Conservation (phyloP, 2,888 invertebrate genomes). For the Acleris holmiana region DNA sequence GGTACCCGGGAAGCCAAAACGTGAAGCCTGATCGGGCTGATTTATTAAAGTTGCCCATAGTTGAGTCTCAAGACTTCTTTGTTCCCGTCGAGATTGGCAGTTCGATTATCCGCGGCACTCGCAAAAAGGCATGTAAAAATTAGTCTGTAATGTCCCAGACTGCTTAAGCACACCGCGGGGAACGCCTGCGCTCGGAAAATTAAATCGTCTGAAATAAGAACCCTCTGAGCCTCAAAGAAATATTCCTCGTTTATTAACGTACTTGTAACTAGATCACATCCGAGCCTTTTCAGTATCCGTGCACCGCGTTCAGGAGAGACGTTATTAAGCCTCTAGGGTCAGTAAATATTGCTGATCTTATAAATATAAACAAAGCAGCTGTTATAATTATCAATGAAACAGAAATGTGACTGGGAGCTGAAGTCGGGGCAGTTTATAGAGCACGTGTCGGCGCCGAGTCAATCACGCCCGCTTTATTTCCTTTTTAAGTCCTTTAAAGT, state of each 20-base stretch:
- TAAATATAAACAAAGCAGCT: background rate
- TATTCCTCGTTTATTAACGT: constrained; percentile 51
- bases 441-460: constrained; percentile 42
- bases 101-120: constrained; percentile 76
- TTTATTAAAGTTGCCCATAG: constrained; percentile 66
- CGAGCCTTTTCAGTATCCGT: constrained; percentile 15
- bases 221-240: constrained; percentile 56
- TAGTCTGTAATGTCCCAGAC: constrained; percentile 77
- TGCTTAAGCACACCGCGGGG: constrained; percentile 75
- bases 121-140: constrained; percentile 78
- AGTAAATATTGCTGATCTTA: constrained; percentile 6
- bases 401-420: background rate
- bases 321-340: constrained; percentile 21
- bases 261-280: constrained; percentile 36
- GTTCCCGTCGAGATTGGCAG: constrained; percentile 77
- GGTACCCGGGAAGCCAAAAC: constrained; percentile 25
- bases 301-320: constrained; percentile 8
- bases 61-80: constrained; percentile 61
- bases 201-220: constrained; percentile 72
- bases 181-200: constrained; percentile 59
- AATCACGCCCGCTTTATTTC: constrained; percentile 73
- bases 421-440: constrained; percentile 8
- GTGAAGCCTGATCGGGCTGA: constrained; percentile 45
- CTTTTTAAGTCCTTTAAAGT: constrained; percentile 77
- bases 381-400: background rate